These are phyloP conservation scores for Phaethornis superciliosus DNA, from an alignment of 2,113 vertebrate species.

Conservation along the genomic window DNA sequence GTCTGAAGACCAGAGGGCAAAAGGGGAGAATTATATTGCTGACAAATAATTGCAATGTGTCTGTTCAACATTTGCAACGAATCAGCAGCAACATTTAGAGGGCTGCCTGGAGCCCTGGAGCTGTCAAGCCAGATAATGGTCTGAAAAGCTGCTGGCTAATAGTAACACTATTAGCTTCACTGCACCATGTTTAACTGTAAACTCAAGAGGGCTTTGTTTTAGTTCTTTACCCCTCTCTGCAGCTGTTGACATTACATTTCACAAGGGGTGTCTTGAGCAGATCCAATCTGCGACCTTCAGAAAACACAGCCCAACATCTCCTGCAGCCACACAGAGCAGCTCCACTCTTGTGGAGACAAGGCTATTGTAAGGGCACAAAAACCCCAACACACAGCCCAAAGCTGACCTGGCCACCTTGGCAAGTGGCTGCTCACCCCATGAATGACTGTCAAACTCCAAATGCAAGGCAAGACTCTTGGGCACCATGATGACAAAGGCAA, in stretches of 20 bases:
- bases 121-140: slow-evolving; percentile 63
- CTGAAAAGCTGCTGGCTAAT: slow-evolving; percentile 39
- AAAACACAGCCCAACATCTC: background rate
- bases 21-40: slow-evolving; percentile 21
- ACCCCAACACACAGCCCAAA: background rate
- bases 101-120: slow-evolving; percentile 41
- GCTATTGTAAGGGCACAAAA: background rate
- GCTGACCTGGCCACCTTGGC: background rate
- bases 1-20: slow-evolving; percentile 27
- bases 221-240: background rate
- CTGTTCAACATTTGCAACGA: slow-evolving; percentile 61
- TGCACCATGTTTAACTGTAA: background rate
- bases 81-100: slow-evolving; percentile 45
- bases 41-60: slow-evolving; percentile 60
- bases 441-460: background rate
- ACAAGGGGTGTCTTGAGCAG: background rate
- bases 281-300: slow-evolving; percentile 24
- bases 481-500: background rate
- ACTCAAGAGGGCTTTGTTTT: background rate
- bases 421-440: background rate
- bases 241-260: slow-evolving; percentile 10
- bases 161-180: background rate
- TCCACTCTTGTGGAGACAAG: accelerated
- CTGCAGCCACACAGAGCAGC: background rate
- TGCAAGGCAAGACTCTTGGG: background rate